Percentiles rank a stretch among this genome's conserved stretches.
Evolutionary conservation across 2,888 invertebrate genomes (phyloP).

Genomic region (Lagria hirta): DNA sequence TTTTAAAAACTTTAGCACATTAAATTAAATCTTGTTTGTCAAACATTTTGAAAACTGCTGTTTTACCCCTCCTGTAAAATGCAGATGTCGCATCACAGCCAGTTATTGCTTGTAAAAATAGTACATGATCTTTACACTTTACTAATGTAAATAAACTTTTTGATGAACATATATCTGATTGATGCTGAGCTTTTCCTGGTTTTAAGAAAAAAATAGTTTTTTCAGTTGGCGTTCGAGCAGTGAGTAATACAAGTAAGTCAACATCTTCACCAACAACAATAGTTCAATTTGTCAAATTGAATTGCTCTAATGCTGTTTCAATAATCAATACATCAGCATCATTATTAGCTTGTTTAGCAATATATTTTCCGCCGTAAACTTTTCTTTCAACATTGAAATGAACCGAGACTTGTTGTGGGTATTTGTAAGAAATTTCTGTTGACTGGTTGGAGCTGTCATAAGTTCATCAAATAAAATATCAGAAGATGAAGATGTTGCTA

Average conservation of each 20-base stretch:
- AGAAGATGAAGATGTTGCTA: conserved; percentile 16
- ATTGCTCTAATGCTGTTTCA: conserved; percentile 3
- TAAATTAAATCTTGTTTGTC: conserved; percentile 17
- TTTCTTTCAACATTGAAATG: conserved; percentile 26
- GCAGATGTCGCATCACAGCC: conserved; percentile 5
- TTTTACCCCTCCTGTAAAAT: conserved; percentile 13
- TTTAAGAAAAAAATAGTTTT: too few species aligned
- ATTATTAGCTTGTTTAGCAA: conserved; percentile 25
- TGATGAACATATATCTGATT: too few species aligned
- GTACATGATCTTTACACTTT: too few species aligned
- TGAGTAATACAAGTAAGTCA: too few species aligned
- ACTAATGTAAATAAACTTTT: too few species aligned
- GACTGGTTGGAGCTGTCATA: conserved; percentile 19
- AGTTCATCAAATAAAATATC: conserved; percentile 25
- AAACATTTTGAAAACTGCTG: conserved; percentile 17
- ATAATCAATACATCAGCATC: conserved; percentile 29
- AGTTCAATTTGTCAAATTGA: too few species aligned
- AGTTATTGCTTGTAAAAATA: too few species aligned
- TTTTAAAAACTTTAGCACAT: conserved; percentile 15
- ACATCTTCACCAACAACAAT: too few species aligned
- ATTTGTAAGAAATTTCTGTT: conserved; percentile 36
- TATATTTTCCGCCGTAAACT: conserved; percentile 17
- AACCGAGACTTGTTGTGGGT: conserved; percentile 32
- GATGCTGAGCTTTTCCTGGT: too few species aligned
- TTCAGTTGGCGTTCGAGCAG: too few species aligned